Base-by-base conservation (phyloP, 2,797 vertebrate species). In the Phrynocephalus vlangalii region DNA sequence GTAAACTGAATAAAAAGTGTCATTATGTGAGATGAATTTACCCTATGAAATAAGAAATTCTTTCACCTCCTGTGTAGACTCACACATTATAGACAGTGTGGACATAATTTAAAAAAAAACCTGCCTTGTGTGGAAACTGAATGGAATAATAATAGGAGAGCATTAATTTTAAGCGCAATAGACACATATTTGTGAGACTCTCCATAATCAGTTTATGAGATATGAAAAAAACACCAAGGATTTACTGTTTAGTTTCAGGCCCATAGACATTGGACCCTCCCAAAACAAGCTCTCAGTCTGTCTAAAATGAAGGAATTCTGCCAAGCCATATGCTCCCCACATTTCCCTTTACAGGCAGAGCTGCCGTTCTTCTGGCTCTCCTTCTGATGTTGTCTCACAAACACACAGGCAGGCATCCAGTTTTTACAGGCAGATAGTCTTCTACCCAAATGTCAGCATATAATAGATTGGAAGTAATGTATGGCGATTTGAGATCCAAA, bases 241-340 rank as follows among this genome's bases (percentile, higher is more conserved):
- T 56, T 10, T 56, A 56, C 24, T 60, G 83, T 18, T 90, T 0
- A 6, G 5, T 56, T 1, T 44, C 0, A 20, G 44, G 56, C 67
- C 56, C 75, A 60, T 70, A 63, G 87, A 60, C 78, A 88, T 79
- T 0, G 6, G 82, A 73, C 79, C 67, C 84, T 50, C 68, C 52
- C 48, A 60, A 67, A 89, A 75, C n/a, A 72, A 66, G 22, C 82
- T 77, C 26, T 44, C 33, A 60, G 63, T 33, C 82, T 0, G 2
- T 26, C 0, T 5, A 89, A 0, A 0, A 82, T 0, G 0, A 52
- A 22, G 88, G 87, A 73, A 60, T 71, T 63, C 76, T 92, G 88
- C 89, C 94, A 92, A 84, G 71, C 90, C 90, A 87, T 90, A 89
- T 92, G 90, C 13, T 76, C 26, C 22, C 26, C 0, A 68, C 79